phyloP scores from a whole-genome alignment of 2,113 vertebrate species.

The Gavialis gangeticus region DNA sequence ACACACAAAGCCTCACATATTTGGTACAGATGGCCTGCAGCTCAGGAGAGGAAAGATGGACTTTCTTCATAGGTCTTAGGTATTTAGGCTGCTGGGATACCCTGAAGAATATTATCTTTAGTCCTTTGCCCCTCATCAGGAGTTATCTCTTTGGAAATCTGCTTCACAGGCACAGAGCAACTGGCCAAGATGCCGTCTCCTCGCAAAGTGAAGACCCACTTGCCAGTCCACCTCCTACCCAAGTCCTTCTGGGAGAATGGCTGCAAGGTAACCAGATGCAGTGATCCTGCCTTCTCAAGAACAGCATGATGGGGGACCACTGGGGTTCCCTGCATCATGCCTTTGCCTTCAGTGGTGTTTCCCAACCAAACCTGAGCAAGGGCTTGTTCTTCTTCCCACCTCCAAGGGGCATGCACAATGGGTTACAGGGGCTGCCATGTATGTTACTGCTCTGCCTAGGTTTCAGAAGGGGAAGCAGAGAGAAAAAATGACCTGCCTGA shows the following conservation, averaged over 20 bases:
- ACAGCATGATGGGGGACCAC: not conserved
- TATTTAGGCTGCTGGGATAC: not conserved
- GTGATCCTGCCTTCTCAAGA: not conserved
- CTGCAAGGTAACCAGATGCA: conserved; percentile 76
- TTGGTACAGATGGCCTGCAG: not conserved
- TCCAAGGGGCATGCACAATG: not conserved
- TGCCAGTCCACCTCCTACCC: conserved; percentile 75
- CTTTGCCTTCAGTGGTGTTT: not conserved
- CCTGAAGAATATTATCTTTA: not conserved
- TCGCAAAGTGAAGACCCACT: conserved; percentile 79
- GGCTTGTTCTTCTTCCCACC: not conserved
- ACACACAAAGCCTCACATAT: not conserved
- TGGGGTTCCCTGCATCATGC: too few species aligned
- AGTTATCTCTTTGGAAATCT: fast-evolving
- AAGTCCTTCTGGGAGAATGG: conserved; percentile 80
- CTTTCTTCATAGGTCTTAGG: not conserved
- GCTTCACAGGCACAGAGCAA: conserved; percentile 63
- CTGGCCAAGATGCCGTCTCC: conserved; percentile 70
- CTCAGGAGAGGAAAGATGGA: not conserved
- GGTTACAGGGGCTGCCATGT: not conserved
- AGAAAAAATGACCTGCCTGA: not conserved
- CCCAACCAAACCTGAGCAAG: not conserved
- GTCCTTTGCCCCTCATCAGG: fast-evolving
- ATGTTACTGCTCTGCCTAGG: not conserved
- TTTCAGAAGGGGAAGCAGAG: not conserved